A percentile compares a stretch with the other conserved stretches of the same genome.
Evolutionary conservation across 2,888 invertebrate genomes (phyloP).

Genomic region (Lepidonotus clava): DNA sequence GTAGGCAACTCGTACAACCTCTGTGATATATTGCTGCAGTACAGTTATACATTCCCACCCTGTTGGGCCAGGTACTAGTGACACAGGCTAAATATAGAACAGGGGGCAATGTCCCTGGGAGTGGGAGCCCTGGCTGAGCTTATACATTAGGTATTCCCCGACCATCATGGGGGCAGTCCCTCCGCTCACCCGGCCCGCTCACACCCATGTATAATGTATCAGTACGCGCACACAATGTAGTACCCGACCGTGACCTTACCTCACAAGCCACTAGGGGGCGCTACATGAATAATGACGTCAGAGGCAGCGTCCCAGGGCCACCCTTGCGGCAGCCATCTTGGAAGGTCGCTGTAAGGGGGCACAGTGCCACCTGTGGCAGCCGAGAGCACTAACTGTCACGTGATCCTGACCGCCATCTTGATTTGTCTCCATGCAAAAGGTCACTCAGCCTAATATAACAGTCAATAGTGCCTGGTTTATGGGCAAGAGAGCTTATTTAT

Average conservation of each 20-base stretch:
- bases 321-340: neutral
- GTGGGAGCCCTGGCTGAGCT: neutral
- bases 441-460: too few species aligned
- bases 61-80: too few species aligned
- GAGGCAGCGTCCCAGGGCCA: neutral
- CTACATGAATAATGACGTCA: neutral
- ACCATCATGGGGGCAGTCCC: neutral
- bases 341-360: neutral
- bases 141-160: neutral
- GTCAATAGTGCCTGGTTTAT: too few species aligned
- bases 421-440: too few species aligned
- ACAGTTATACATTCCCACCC: too few species aligned
- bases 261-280: neutral
- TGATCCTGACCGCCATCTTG: neutral
- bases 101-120: neutral
- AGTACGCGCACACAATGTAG: constrained; percentile 18
- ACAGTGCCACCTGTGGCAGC: neutral
- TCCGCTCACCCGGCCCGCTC: neutral
- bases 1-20: too few species aligned
- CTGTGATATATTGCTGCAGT: too few species aligned
- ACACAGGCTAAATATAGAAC: constrained; percentile 8
- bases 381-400: neutral
- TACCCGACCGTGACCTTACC: neutral
- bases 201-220: constrained; percentile 27
- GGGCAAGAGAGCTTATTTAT: too few species aligned